Evolutionary conservation across 2,888 invertebrate species (phyloP), one percentile per base, ranked within the genome.

Genomic region (Drosophila greeni): DNA sequence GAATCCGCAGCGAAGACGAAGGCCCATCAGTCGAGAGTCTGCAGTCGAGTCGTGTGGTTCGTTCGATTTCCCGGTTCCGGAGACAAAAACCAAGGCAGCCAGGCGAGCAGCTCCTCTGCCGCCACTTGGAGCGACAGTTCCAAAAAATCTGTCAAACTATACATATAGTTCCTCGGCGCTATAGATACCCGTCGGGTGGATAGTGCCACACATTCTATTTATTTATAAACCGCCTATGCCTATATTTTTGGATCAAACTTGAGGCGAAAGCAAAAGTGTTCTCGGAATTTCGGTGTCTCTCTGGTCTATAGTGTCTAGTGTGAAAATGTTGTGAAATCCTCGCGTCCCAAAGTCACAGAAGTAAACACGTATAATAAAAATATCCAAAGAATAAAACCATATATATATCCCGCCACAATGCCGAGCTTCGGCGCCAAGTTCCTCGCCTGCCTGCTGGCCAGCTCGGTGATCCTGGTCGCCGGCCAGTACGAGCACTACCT

Each of bases 221-320:
- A 73, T 86, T 86, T 86, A 73, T 86, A 86, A 85, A 84, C 72
- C 55, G 69, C 69, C 68, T 71, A 76, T 86, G 69, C 69, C 68
- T 71, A 76, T 86, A 85, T 85, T 85, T 85, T 85, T 85, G 84
- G 84, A 85, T 75, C 61, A 69, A 66, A 77, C 67, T 45, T 54
- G 57, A 57, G 69, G 60, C 72, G 36, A 70, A 51, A 43, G 34
- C 47, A 31, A 75, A 59, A 73, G 62, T 67, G 59, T 53, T 60
- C 34, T 51, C 59, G 66, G 49, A 71, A 55, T 45, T 69, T 69
- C 51, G 34, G 34, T 20, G 18, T 49, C 7, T 14, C 39, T 39
- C 14, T 23, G 8, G 7, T 11, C 20, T n/a, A n/a, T 20, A 14
- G 59, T 57, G 54, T 58, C 37, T n/a, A n/a, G n/a, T n/a, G n/a